A percentile compares a stretch with the other conserved stretches of the same genome.
Evolutionary conservation across 2,888 invertebrate species (phyloP).

Genomic region (Catocala nupta): DNA sequence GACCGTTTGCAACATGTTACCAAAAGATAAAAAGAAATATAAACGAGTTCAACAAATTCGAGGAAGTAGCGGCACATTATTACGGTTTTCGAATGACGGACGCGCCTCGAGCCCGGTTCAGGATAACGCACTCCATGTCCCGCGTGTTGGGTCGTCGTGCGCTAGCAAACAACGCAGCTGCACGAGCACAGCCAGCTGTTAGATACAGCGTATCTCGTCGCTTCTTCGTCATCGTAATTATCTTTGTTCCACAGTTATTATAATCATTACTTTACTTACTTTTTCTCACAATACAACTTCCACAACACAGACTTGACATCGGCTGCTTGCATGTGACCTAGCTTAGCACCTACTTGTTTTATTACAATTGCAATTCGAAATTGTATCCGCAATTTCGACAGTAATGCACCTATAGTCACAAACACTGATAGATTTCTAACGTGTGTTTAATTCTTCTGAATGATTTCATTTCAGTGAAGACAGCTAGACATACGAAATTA

Average conservation of each 20-base stretch:
- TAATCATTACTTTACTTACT: not conserved
- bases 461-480: conserved; percentile 17
- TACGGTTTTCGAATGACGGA: conserved; percentile 60
- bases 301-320: not conserved
- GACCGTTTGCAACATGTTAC: conserved; percentile 56
- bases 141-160: conserved; percentile 4
- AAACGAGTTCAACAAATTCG: conserved; percentile 64
- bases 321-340: not conserved
- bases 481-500: conserved; percentile 25
- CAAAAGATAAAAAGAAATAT: conserved; percentile 62
- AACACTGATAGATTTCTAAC: not conserved
- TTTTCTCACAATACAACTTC: not conserved
- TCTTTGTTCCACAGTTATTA: conserved; percentile 12
- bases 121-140: conserved; percentile 19
- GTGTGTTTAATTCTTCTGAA: not conserved
- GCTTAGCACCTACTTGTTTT: too few species aligned
- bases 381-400: too few species aligned
- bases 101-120: conserved; percentile 15
- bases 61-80: conserved; percentile 67
- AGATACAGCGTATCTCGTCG: too few species aligned
- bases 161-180: conserved; percentile 19
- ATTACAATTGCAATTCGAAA: too few species aligned
- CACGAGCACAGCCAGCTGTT: conserved; percentile 15
- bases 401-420: too few species aligned
- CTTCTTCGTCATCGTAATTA: conserved; percentile 1